Base-by-base conservation (phyloP, 2,797 vertebrate genomes). In the Malurus splendens region DNA sequence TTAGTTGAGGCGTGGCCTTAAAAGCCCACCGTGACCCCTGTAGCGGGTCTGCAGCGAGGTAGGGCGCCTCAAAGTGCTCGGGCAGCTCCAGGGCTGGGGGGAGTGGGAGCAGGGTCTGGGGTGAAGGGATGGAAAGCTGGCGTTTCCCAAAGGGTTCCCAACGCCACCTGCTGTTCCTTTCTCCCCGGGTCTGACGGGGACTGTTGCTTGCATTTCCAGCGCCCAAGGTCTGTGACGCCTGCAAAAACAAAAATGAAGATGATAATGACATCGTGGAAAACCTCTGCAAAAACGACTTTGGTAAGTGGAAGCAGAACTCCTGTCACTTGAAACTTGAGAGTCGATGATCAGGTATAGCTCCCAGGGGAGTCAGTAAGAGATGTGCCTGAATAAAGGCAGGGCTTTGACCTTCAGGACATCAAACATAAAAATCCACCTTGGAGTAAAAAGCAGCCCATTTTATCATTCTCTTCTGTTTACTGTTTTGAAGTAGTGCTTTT, bases 221-320 rank as follows among this genome's bases (percentile, higher is more conserved):
- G 62, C 98, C 98, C 62, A 98, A 98, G 90, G 98, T 99, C 55
- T 99, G 99, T 59, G 99, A 99, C 18, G 98, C 99, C 76, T 99
- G 99, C 97, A 98, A 98, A 96, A 99, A 96, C 95, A 98, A 98
- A 48, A 98, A 97, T 4, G 98, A 99, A 65, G 98, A 99, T 33
- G 99, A 99, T 96, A 99, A 99, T 38, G 99, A 99, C 97, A 99
- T 99, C 30, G 98, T 99, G 75, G 98, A 99, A 97, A 99, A 98
- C 85, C 97, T 99, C 93, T 99, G 99, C 93, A 99, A 98, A 97
- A 99, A 99, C 92, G 99, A 99, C 94, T 99, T 99, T 48, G 99
- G 99, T 99, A 97, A 98, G 98, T 98, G 60, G 57, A 61, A 74
- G 55, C 23, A 28, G 60, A 80, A 65, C 19, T 57, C 24, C 42